Percentiles rank a stretch among this genome's conserved stretches.
Evolutionary conservation across 1,140 invertebrate genomes (phyloP).

Genomic region (Drosophila sp.): DNA sequence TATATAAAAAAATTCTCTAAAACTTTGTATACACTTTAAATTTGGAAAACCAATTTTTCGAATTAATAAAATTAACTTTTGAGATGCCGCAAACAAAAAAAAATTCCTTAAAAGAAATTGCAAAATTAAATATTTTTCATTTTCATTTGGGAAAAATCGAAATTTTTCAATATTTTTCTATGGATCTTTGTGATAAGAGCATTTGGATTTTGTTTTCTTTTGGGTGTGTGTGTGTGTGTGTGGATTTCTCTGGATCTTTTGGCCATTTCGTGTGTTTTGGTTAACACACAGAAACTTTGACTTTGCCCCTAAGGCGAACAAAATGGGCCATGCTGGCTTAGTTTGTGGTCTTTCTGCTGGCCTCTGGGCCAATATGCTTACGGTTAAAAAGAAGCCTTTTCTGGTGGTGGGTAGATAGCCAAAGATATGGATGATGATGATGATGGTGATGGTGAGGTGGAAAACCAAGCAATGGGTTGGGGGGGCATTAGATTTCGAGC

Average conservation of each 20-base stretch:
- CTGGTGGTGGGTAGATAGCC: slow-evolving; percentile 49
- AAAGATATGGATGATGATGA: slow-evolving; percentile 40
- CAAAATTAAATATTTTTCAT: no score
- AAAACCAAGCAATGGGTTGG: slow-evolving; percentile 15
- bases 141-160: no score
- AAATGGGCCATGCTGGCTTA: slow-evolving; percentile 71
- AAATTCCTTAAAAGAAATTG: no score
- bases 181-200: not conserved
- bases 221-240: not conserved
- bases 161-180: no score
- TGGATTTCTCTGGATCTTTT: not conserved
- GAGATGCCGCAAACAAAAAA: no score
- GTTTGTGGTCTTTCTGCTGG: slow-evolving; percentile 43
- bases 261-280: slow-evolving; percentile 13
- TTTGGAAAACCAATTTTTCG: not conserved
- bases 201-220: not conserved
- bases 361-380: slow-evolving; percentile 53
- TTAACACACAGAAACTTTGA: slow-evolving; percentile 42
- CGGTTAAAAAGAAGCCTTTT: slow-evolving; percentile 65
- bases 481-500: slow-evolving; percentile 70
- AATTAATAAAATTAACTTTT: not conserved
- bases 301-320: slow-evolving; percentile 56
- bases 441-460: not conserved
- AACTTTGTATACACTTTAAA: slow-evolving; percentile 27
- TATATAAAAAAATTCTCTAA: not conserved